These are phyloP conservation scores for Leptosomus discolor DNA, from an alignment of 2,113 vertebrate species.

Conservation along the genomic window DNA sequence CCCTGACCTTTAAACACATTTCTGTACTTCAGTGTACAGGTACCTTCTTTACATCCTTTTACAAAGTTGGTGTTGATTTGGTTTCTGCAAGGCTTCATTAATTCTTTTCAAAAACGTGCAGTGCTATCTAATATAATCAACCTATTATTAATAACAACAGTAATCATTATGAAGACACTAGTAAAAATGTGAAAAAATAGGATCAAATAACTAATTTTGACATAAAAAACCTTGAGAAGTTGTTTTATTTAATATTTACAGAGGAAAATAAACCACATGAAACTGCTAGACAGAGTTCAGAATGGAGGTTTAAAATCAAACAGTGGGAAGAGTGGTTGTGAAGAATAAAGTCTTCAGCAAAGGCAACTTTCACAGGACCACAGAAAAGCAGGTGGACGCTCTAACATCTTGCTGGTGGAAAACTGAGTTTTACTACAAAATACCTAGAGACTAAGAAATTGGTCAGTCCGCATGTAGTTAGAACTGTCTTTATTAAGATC, in stretches of 20 bases:
- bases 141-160: background rate
- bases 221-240: background rate
- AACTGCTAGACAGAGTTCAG: background rate
- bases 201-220: background rate
- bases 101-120: background rate
- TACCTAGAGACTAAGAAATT: slow-evolving; percentile 12
- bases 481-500: slow-evolving; percentile 37
- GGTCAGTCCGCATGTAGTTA: background rate
- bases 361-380: background rate
- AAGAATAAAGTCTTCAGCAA: background rate
- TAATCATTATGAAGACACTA: background rate
- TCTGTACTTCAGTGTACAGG: background rate
- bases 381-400: background rate
- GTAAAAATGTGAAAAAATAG: background rate
- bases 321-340: background rate
- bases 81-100: background rate
- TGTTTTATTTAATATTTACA: background rate
- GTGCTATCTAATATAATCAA: background rate
- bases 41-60: background rate
- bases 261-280: background rate
- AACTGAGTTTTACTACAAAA: background rate
- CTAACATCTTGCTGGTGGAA: background rate
- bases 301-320: background rate
- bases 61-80: background rate
- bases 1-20: background rate